Conservation (phyloP, 2,113 vertebrate genomes). For the Chaetura pelagica region DNA sequence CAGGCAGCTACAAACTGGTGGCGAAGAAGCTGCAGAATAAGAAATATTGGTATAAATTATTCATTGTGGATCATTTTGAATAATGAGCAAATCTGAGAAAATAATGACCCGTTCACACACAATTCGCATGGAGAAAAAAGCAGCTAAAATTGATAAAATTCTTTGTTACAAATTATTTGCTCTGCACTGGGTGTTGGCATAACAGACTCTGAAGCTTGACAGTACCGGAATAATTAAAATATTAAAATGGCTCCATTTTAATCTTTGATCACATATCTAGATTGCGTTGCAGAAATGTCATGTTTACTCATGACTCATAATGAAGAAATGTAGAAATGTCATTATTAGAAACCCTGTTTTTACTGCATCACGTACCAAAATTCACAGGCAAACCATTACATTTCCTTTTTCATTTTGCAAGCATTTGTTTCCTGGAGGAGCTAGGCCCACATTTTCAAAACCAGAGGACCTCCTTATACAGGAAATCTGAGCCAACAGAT, state of each 20-base stretch:
- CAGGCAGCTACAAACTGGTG: slow-evolving; percentile 42
- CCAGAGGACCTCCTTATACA: slow-evolving; percentile 59
- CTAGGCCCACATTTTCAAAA: slow-evolving; percentile 57
- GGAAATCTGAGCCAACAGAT: slow-evolving; percentile 69
- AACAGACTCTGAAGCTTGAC: slow-evolving; percentile 28
- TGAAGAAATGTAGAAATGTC: slow-evolving; percentile 67
- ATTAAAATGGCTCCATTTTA: slow-evolving; percentile 56
- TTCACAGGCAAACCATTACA: slow-evolving; percentile 31
- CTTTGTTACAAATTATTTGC: slow-evolving; percentile 71
- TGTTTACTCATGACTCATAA: slow-evolving; percentile 66
- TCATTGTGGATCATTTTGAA: slow-evolving; percentile 26
- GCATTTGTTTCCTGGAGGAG: slow-evolving; percentile 47
- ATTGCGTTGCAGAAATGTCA: slow-evolving; percentile 56
- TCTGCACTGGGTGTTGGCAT: slow-evolving; percentile 16
- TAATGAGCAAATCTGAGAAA: slow-evolving; percentile 67
- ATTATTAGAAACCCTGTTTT: slow-evolving; percentile 64
- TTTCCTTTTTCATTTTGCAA: slow-evolving; percentile 51
- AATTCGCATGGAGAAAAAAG: slow-evolving; percentile 29
- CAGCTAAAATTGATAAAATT: slow-evolving; percentile 64
- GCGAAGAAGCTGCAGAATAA: slow-evolving; percentile 47
- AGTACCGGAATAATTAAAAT: slow-evolving; percentile 54
- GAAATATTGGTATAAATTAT: slow-evolving; percentile 64
- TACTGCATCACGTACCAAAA: slow-evolving; percentile 46
- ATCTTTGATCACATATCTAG: slow-evolving; percentile 54
- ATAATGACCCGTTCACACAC: slow-evolving; percentile 53